Percentiles rank a stretch among this genome's conserved stretches.
phyloP scores from a whole-genome alignment of 2,797 vertebrate species.

The Natrix natrix region DNA sequence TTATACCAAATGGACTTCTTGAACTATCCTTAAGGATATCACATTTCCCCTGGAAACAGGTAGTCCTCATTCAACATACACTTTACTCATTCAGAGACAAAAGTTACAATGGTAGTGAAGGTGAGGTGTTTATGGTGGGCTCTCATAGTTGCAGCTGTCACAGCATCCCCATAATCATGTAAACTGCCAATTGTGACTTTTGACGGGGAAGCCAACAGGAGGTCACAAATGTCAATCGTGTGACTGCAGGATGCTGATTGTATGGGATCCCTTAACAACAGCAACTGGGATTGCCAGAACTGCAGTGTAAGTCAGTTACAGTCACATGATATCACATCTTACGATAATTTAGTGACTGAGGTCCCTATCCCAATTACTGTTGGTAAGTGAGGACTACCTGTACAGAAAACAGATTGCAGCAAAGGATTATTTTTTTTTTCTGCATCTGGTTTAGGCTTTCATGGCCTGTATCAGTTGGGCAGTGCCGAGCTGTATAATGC shows the following conservation, averaged over 20 bases:
- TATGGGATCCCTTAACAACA: neutral
- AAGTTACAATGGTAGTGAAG: neutral
- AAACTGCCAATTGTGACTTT: neutral
- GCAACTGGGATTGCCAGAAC: neutral
- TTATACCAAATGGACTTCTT: neutral
- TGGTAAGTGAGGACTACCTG: neutral
- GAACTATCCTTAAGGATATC: neutral
- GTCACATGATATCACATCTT: neutral
- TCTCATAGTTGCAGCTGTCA: neutral
- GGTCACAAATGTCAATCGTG: neutral
- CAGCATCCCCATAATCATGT: neutral
- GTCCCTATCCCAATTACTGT: neutral
- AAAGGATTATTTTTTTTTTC: neutral
- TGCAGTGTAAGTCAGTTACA: neutral
- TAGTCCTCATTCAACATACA: neutral
- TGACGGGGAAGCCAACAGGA: neutral
- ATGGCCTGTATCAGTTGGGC: neutral
- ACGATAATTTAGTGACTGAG: neutral
- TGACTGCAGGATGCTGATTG: neutral
- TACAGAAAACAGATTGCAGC: neutral
- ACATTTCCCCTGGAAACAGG: neutral
- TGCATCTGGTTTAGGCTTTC: neutral
- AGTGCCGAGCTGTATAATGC: neutral
- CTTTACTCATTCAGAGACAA: neutral
- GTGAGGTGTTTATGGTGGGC: neutral